Percentiles rank a stretch among this genome's conserved stretches.
Conservation (phyloP, 2,113 vertebrate species). For the Acrocephalus kingi region DNA sequence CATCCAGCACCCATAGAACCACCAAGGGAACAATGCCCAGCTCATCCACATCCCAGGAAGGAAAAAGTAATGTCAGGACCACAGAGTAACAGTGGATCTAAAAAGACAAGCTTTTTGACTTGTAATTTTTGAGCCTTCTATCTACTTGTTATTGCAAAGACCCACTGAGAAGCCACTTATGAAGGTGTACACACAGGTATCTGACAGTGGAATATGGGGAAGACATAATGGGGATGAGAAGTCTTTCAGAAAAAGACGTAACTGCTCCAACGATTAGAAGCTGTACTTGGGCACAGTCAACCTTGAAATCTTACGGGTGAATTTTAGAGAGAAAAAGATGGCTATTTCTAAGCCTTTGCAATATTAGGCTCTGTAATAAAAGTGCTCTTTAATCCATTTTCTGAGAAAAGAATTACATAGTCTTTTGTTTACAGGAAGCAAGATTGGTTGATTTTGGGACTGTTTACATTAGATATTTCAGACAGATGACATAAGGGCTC, state of each 20-base stretch:
- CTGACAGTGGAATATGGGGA: not conserved
- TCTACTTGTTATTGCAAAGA: not conserved
- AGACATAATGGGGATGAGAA: not conserved
- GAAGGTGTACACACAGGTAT: not conserved
- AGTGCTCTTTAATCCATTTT: not conserved
- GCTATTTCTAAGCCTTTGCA: not conserved
- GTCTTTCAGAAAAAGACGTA: not conserved
- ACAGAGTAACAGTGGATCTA: not conserved
- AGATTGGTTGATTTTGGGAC: constrained; percentile 1
- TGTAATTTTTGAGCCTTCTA: not conserved
- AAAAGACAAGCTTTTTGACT: not conserved
- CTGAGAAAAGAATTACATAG: not conserved
- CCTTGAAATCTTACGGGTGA: not conserved
- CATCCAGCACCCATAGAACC: not conserved
- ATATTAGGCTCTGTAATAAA: not conserved
- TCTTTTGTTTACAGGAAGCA: constrained; percentile 26
- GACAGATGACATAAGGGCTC: not conserved
- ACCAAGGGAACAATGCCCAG: not conserved
- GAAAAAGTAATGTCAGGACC: not conserved
- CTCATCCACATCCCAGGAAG: not conserved
- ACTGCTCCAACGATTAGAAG: fast-evolving
- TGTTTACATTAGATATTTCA: constrained; percentile 1
- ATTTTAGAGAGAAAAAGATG: not conserved
- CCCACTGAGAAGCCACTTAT: not conserved
- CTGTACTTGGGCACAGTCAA: not conserved